phyloP scores from a whole-genome alignment of 2,797 vertebrate genomes.

The Xenopus petersii region DNA sequence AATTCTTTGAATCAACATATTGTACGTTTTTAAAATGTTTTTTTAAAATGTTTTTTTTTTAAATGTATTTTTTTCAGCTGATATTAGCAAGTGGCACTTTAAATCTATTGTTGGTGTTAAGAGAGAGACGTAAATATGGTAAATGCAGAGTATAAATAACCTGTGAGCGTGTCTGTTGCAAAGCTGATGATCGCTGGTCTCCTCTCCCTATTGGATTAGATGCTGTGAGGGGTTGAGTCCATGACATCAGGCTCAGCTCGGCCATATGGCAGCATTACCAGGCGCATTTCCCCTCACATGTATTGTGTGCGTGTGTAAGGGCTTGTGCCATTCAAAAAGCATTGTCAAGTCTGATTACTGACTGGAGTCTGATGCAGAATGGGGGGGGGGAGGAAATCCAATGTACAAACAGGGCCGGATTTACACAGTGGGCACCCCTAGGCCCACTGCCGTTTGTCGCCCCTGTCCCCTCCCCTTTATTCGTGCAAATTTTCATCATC shows the following conservation, averaged over 20 bases:
- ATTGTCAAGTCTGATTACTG: constrained; percentile 10
- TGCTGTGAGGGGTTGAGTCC: constrained; percentile 55
- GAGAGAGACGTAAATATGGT: too few species aligned
- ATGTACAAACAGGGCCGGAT: constrained; percentile 1
- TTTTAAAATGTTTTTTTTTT: too few species aligned
- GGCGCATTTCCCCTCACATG: constrained; percentile 39
- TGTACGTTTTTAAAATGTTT: too few species aligned
- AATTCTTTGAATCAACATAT: too few species aligned
- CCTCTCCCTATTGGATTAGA: constrained; percentile 54
- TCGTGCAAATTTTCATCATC: too few species aligned
- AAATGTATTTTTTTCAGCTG: too few species aligned
- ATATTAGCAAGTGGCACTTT: too few species aligned
- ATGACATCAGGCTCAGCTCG: constrained; percentile 59
- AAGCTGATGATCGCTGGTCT: constrained; percentile 52
- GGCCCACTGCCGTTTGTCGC: too few species aligned
- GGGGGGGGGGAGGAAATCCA: constrained; percentile 2
- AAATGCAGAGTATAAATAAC: constrained; percentile 29
- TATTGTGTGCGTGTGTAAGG: constrained; percentile 12
- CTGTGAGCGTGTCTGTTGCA: background rate
- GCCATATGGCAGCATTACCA: constrained; percentile 67
- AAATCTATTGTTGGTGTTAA: too few species aligned
- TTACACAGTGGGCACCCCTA: too few species aligned
- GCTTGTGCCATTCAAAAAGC: constrained; percentile 45
- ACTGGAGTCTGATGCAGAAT: constrained; percentile 24
- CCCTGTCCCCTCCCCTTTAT: too few species aligned